Evolutionary conservation across 92 coral and sea anemone species (phyloP), one percentile per base, ranked within the genome.

Genomic region (Epizoanthus rinbou): DNA sequence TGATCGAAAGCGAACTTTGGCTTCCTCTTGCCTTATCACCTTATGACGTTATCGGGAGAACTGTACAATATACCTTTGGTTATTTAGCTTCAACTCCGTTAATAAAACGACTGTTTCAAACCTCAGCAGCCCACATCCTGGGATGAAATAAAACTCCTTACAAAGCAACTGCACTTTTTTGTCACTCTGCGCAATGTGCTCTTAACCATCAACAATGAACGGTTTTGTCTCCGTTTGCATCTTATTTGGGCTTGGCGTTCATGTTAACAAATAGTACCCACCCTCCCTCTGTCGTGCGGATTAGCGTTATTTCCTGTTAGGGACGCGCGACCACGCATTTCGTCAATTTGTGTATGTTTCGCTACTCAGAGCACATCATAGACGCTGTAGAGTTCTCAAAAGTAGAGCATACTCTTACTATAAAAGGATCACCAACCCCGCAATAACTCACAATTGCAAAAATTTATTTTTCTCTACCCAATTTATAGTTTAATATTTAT

Each of bases 161-260:
- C 82, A 60, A 62, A 78, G 59, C 59, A 22, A 62, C 23, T 62
- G 71, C 71, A 78, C 71, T 78, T 78, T 78, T 68, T 78, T 78
- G 22, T 15, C 45, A 35, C 6, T 14, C 57, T 78, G 45, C 71
- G 71, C 58, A 62, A 41, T 62, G 70, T 43, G 69, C 62, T 50
- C 28, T 50, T 43, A 14, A 41, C 59, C 72, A 78, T 24, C 47
- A 60, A 60, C 82, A 78, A 78, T 78, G 71, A 5, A 33, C 14
- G 60, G 10, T 43, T 62, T 78, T 78, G 71, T 78, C 14, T 57
- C 76, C 31, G 28, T 37, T 78, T 35, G 23, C 57, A 37, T 22
- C 53, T 76, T 9, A 76, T 59, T 39, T 76, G 69, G 53, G 57
- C 47, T 57, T 76, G 68, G 56, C 28, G 57, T 39, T 59, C 69